A percentile compares a stretch with the other conserved stretches of the same genome.
phyloP scores from a whole-genome alignment of 1,140 invertebrate species.

The Nephotettix cincticeps region DNA sequence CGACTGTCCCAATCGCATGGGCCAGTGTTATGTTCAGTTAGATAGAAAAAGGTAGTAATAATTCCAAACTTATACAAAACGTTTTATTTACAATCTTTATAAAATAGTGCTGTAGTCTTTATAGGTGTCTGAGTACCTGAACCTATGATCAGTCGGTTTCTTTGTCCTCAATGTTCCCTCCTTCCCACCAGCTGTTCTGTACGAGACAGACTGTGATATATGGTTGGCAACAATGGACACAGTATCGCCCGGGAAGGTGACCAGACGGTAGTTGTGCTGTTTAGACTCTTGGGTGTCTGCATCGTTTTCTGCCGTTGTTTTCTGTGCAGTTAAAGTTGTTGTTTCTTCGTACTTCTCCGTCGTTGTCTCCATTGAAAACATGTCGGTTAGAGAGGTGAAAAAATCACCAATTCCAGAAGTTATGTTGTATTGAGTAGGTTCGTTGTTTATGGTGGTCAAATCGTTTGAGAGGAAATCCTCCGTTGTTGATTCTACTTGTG shows the following conservation, averaged over 20 bases:
- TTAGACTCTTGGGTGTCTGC: conserved; percentile 24
- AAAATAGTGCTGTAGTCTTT: conserved; percentile 23
- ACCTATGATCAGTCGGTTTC: background rate
- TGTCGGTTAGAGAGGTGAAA: conserved; percentile 9
- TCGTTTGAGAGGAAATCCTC: background rate
- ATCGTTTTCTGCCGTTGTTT: background rate
- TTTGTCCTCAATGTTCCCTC: background rate
- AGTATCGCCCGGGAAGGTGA: conserved; percentile 25
- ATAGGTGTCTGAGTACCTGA: background rate
- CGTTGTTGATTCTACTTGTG: background rate
- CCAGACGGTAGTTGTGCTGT: conserved; percentile 6
- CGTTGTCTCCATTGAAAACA: background rate
- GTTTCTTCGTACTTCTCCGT: background rate
- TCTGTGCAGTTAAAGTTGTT: background rate
- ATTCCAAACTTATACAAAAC: too few relatives aligned
- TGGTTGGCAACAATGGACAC: conserved; percentile 32
- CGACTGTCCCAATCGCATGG: too few relatives aligned
- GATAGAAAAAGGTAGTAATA: too few relatives aligned
- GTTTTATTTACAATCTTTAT: background rate
- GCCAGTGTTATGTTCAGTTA: too few relatives aligned
- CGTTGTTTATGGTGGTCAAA: background rate
- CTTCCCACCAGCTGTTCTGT: conserved; percentile 32
- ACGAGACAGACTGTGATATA: conserved; percentile 35
- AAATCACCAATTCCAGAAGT: background rate
- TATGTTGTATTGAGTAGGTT: background rate